Conservation (phyloP, 23 tunicate genomes). For the Oikopleura dioica region DNA sequence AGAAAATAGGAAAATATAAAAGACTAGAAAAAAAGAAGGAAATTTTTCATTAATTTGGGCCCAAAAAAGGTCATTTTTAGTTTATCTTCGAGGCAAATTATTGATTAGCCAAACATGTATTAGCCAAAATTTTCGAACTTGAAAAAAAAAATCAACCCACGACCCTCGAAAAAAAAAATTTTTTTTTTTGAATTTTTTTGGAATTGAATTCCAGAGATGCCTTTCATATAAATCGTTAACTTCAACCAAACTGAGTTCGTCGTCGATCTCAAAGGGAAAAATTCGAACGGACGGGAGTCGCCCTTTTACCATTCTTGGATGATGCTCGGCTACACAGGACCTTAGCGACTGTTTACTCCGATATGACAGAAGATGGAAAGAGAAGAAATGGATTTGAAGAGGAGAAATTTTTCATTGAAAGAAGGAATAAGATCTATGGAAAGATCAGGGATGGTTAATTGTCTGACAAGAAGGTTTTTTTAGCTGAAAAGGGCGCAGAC, state of each 20-base stretch:
- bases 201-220: too few species aligned
- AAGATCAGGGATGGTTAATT: background rate
- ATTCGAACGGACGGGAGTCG: conserved; percentile 96
- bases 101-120: too few species aligned
- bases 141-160: too few species aligned
- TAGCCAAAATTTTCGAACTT: too few species aligned
- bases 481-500: conserved; percentile 29
- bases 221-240: conserved; percentile 65
- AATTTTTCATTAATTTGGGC: too few species aligned
- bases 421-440: background rate
- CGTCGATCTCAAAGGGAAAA: conserved; percentile 88
- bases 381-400: conserved; percentile 43
- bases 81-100: too few species aligned
- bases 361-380: conserved; percentile 35
- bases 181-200: too few species aligned
- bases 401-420: conserved; percentile 41
- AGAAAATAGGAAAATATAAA: too few species aligned
- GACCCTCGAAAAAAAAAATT: too few species aligned
- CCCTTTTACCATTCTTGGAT: conserved; percentile 86
- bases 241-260: conserved; percentile 74
- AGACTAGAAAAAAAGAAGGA: too few species aligned
- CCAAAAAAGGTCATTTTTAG: too few species aligned
- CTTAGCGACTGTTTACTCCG: conserved; percentile 34
- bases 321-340: conserved; percentile 65
- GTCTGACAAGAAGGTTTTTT: background rate